Percentiles rank a stretch among this genome's conserved stretches.
Evolutionary conservation across 1,140 invertebrate species (phyloP).

Genomic region (Trypoxylus dichotomus): DNA sequence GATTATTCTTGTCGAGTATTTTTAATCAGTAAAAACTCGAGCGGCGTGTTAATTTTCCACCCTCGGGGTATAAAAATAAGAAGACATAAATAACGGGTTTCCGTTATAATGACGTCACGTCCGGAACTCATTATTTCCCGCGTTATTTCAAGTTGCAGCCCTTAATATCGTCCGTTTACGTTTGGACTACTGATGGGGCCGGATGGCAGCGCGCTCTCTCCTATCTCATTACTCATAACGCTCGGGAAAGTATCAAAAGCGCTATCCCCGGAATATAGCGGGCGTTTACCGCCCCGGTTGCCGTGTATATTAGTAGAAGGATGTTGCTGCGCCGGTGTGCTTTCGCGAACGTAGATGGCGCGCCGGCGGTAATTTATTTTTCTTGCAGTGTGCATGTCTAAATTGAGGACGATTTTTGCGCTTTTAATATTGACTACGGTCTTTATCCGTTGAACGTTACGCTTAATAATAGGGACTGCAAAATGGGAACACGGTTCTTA

Average conservation of each 20-base stretch:
- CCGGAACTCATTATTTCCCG: constrained; percentile 55
- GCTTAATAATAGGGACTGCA: too few species aligned
- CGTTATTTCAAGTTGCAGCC: constrained; percentile 52
- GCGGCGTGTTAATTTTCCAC: constrained; percentile 53
- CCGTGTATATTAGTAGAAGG: neutral
- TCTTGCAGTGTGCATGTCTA: constrained; percentile 16
- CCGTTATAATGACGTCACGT: constrained; percentile 55
- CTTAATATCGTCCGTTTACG: constrained; percentile 48
- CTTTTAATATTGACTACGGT: too few species aligned
- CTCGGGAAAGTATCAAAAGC: constrained; percentile 11
- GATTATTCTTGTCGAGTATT: constrained; percentile 34
- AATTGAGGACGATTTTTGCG: neutral
- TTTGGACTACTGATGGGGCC: constrained; percentile 48
- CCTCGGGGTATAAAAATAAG: constrained; percentile 51
- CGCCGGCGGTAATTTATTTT: neutral
- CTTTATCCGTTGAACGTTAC: too few species aligned
- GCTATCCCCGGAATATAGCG: neutral
- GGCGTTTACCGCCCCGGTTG: neutral
- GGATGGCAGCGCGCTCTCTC: neutral
- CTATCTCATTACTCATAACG: constrained; percentile 31
- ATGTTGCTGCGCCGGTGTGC: neutral
- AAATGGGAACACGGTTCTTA: too few species aligned
- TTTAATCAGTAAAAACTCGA: constrained; percentile 51
- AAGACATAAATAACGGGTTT: constrained; percentile 54
- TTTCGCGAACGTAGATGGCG: neutral